These are phyloP conservation scores for Plebejus anna DNA, from an alignment of 2,888 invertebrate species.

Conservation along the genomic window DNA sequence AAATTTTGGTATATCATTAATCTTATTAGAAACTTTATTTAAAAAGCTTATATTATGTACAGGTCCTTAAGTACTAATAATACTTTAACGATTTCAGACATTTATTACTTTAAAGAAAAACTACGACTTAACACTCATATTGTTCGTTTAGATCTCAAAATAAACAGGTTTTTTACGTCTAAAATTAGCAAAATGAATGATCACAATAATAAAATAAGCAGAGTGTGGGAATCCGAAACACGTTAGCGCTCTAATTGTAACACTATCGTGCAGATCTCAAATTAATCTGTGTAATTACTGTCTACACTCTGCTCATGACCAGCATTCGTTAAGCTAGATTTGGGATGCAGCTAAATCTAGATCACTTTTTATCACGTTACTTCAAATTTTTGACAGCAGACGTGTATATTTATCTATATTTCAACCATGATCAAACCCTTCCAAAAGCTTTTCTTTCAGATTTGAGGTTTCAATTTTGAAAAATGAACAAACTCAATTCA, in stretches of 20 bases:
- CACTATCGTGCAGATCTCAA: neutral
- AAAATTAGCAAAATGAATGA: neutral
- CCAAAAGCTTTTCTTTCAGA: neutral
- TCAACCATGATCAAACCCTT: too few species aligned
- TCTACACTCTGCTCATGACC: neutral
- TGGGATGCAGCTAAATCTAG: neutral
- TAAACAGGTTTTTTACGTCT: neutral
- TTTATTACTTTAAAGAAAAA: neutral
- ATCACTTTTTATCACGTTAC: neutral
- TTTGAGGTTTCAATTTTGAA: too few species aligned
- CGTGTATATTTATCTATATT: neutral
- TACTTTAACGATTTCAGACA: too few species aligned
- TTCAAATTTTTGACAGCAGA: neutral
- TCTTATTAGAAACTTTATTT: neutral
- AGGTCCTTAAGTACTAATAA: too few species aligned
- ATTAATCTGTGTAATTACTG: neutral
- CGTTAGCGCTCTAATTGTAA: neutral
- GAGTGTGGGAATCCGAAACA: constrained; percentile 1
- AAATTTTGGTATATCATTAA: neutral
- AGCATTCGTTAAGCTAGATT: neutral
- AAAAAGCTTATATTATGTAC: neutral
- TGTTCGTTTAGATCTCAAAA: neutral
- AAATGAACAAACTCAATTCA: neutral
- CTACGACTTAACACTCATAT: neutral
- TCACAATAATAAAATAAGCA: neutral